Percentiles rank a stretch among this genome's conserved stretches.
These are phyloP conservation scores for Melikaiella ostensackeni DNA, from an alignment of 2,888 invertebrate genomes.

Conservation along the genomic window DNA sequence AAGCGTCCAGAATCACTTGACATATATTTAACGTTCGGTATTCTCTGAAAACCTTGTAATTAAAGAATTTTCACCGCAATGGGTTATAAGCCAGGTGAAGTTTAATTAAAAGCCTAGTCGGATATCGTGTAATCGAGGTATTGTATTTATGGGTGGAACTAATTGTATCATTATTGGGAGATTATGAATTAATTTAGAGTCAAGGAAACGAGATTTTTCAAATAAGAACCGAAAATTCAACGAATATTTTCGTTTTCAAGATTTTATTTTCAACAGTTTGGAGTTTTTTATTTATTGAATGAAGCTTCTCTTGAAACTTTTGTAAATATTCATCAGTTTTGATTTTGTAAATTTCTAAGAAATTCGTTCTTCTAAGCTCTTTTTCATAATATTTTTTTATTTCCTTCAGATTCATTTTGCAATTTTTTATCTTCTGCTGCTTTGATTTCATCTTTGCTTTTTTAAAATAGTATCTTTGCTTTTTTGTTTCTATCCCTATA, in stretches of 20 bases:
- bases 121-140: constrained; percentile 9
- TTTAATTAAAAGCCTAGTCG: constrained; percentile 22
- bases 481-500: too few relatives aligned
- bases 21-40: constrained; percentile 24
- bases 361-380: too few relatives aligned
- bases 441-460: too few relatives aligned
- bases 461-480: too few relatives aligned
- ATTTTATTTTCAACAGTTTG: neutral
- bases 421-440: too few relatives aligned
- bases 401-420: too few relatives aligned
- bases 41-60: constrained; percentile 33
- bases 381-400: too few relatives aligned
- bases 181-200: neutral
- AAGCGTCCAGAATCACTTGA: constrained; percentile 16
- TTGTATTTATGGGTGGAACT: constrained; percentile 12
- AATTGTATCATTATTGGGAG: neutral
- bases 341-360: too few relatives aligned
- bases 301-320: too few relatives aligned
- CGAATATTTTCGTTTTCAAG: neutral
- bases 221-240: neutral
- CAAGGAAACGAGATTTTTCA: neutral
- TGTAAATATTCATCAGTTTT: too few relatives aligned
- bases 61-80: constrained; percentile 28
- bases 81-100: neutral
- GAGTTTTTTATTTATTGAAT: too few relatives aligned